Base-by-base conservation (phyloP, 2,888 invertebrate species). In the Timema podura region DNA sequence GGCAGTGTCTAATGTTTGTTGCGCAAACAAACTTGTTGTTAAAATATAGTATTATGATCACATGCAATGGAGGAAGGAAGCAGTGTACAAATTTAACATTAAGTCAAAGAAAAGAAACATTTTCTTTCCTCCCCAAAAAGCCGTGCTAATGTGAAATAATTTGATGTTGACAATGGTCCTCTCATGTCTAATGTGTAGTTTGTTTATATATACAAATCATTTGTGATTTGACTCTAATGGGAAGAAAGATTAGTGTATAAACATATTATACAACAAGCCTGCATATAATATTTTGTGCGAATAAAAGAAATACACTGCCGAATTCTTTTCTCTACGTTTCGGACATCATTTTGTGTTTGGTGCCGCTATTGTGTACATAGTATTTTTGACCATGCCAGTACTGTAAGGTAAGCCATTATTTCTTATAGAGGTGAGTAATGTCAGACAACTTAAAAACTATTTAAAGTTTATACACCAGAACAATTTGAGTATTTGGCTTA, bases 401-500 rank as follows among this genome's bases (percentile, higher is more conserved):
- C 65, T 48, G 48, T 48, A 48, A 5, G 46, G 46, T 46, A 44
- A 13, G 64, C 45, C 44, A 64, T 30, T 30, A n/a, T 44, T 64
- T 44, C 64, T 46, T 46, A 44, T n/a, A 46, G 51, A 49, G 13
- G 66, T 49, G 66, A 45, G 66, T 54, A 54, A 57, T 44, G 54
- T 54, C 46, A 49, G 54, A n/a, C n/a, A 67, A 57, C 54, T 57
- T 46, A 57, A 16, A 59, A 44, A 11, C 7, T 16, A 44, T 16
- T 44, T 6, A 13, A 59, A 59, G 11, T 3, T 59, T 81, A 81
- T 83, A 82, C 82, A 82, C 80, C 83, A 68, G 68, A 68, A 69
- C 68, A 65, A 70, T 70, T 48, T 83, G 83, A 82, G 85, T 85
- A 85, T 85, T 85, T 84, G 83, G 84, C 83, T 84, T 85, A 82